Evolutionary conservation across 2,797 vertebrate genomes (phyloP).

Genomic region (Graptemys geographica): DNA sequence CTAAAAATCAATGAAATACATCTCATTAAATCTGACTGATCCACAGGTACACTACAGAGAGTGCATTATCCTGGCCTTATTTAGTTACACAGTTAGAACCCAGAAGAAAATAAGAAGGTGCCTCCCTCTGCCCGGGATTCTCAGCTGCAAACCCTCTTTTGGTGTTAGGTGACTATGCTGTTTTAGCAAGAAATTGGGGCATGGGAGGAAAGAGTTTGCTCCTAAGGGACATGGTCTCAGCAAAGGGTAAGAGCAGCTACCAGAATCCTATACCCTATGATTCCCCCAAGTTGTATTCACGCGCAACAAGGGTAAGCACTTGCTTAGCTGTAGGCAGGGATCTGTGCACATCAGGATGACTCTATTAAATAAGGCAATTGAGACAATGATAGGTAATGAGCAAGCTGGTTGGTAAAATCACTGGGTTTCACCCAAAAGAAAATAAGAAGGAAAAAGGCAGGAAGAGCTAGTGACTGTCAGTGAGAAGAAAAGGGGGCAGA

Average conservation of each 20-base stretch:
- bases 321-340: neutral
- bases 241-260: neutral
- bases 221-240: neutral
- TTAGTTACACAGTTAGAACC: constrained; percentile 65
- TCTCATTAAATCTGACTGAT: constrained; percentile 76
- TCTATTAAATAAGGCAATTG: neutral
- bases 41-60: constrained; percentile 36
- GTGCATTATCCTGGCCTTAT: constrained; percentile 56
- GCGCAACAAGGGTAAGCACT: fast-evolving
- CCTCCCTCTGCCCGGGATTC: neutral
- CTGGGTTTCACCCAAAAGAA: neutral
- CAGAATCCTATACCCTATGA: fast-evolving
- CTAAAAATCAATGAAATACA: constrained; percentile 81
- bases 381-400: fast-evolving
- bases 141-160: neutral
- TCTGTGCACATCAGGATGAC: neutral
- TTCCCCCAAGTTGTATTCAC: neutral
- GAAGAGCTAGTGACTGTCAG: neutral
- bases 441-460: neutral
- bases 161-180: too few relatives aligned
- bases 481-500: neutral
- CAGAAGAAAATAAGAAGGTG: constrained; percentile 5
- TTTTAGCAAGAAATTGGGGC: too few relatives aligned
- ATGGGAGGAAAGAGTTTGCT: too few relatives aligned
- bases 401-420: neutral